Conservation (phyloP, 2,797 vertebrate species). For the Sebastes hubbsi region DNA sequence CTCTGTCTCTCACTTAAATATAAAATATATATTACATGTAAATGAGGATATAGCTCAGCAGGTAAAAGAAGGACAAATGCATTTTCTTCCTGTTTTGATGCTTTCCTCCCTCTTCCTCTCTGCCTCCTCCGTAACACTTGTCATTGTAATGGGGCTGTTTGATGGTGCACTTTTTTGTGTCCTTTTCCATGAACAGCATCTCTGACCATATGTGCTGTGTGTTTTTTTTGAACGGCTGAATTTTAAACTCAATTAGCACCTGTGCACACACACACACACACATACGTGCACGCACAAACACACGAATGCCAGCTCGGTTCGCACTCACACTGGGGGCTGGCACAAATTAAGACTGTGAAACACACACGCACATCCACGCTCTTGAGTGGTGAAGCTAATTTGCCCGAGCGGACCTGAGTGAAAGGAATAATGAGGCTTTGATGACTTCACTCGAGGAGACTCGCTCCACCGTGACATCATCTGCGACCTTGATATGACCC, state of each 20-base stretch:
- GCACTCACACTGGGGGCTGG: neutral
- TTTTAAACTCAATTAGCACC: constrained; percentile 66
- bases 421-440: constrained; percentile 76
- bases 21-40: neutral
- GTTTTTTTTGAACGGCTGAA: constrained; percentile 62
- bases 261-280: constrained; percentile 3
- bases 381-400: constrained; percentile 68
- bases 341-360: constrained; percentile 42
- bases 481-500: constrained; percentile 53
- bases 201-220: constrained; percentile 36
- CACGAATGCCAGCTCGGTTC: neutral
- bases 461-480: constrained; percentile 53
- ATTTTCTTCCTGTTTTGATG: neutral
- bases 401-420: constrained; percentile 43
- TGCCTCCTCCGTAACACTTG: neutral
- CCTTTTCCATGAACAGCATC: constrained; percentile 40
- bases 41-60: neutral
- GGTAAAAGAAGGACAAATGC: neutral
- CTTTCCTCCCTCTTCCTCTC: neutral
- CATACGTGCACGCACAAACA: neutral
- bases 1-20: neutral
- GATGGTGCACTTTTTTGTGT: constrained; percentile 49
- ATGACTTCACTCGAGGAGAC: constrained; percentile 65
- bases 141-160: constrained; percentile 50
- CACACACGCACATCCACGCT: constrained; percentile 8